Base-by-base conservation (phyloP, 2,797 vertebrate genomes). In the Enteromius anoplus region DNA sequence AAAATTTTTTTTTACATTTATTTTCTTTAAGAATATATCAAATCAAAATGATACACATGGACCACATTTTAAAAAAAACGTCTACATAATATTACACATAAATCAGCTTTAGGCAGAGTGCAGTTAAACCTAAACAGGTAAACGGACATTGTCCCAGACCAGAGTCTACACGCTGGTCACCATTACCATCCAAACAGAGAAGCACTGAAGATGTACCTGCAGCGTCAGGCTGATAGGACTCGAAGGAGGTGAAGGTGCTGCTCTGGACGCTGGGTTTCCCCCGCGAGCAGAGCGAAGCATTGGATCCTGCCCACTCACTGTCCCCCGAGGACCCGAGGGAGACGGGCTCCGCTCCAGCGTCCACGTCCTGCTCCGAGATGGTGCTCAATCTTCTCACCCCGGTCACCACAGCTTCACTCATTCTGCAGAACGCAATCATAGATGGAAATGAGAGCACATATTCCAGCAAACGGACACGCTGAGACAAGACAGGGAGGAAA, bases 211-310 rank as follows among this genome's bases (percentile, higher is more conserved):
- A 10, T 91, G 21, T 95, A 97, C 96, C 96, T 71, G 94, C 95
- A 58, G 90, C 89, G 84, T 94, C 92, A 60, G 94, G 94, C 90
- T 93, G 94, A 88, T 92, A 93, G 84, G 93, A 86, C 37, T 93
- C 88, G n/a, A 86, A 87, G 23, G 92, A 90, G 91, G 93, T 88
- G 88, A 92, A 84, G 91, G 69, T 45, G 89, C 95, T 91, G 95
- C 94, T 87, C 86, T 94, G 92, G 51, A 84, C 91, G 82, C 89
- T 93, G 83, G 95, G 93, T 91, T 94, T 95, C 89, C 94, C 93
- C 88, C 93, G 93, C 72, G 96, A 95, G 86, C 93, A 92, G 70
- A 94, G 85, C 51, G 94, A 93, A 85, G 91, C 86, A 78, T 91
- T 94, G 3, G 91, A 93, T 69, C 90, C 91, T 69, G 88, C 93